Conservation (phyloP, 2,797 vertebrate genomes). For the Adelosebastes latens region DNA sequence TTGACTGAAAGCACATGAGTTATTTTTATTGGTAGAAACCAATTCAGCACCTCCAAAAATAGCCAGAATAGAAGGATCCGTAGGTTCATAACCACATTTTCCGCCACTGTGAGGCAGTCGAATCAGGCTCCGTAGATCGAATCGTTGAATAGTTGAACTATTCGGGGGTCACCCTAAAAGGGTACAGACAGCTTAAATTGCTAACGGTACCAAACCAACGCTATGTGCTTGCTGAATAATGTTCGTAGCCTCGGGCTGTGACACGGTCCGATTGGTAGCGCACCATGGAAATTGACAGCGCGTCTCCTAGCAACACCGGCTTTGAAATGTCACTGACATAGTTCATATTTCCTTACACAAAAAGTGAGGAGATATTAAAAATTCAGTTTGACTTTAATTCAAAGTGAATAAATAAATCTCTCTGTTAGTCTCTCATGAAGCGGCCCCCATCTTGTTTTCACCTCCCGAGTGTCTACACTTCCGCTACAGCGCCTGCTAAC, state of each 20-base stretch:
- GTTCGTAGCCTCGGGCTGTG: neutral
- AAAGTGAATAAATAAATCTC: conserved; percentile 22
- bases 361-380: conserved; percentile 2
- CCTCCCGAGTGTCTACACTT: neutral
- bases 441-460: conserved; percentile 14
- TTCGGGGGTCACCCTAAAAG: neutral
- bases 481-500: conserved; percentile 6
- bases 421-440: conserved; percentile 9
- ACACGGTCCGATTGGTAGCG: neutral
- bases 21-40: neutral
- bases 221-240: neutral
- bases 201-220: neutral
- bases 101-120: neutral
- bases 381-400: conserved; percentile 8
- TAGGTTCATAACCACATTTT: neutral
- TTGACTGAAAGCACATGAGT: neutral
- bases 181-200: neutral
- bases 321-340: neutral
- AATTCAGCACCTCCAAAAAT: neutral
- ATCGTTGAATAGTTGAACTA: neutral
- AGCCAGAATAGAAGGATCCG: neutral
- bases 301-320: neutral
- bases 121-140: neutral
- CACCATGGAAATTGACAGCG: neutral
- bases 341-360: neutral